Base-by-base conservation (phyloP, 2,888 invertebrate species). In the Pachymerium ferrugineum region DNA sequence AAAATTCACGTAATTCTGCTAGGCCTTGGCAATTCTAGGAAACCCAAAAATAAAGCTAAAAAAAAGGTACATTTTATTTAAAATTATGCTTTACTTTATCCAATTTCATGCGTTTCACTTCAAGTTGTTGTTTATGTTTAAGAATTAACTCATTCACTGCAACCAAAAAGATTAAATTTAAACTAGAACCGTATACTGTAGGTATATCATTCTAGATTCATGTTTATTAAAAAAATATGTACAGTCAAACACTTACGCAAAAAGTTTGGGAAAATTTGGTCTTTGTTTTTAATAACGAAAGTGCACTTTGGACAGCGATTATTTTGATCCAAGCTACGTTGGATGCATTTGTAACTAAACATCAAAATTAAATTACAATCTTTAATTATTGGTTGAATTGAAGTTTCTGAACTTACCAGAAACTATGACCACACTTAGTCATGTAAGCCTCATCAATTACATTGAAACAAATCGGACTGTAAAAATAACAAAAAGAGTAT, bases 361-460 rank as follows among this genome's bases (percentile, higher is more conserved):
- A 38, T 73, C 35, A 62, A 1, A 31, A 62, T 14, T 38, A 35
- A 35, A 33, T 31, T 25, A 19, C n/a, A 28, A 70, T 31, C 8
- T n/a, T n/a, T n/a, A n/a, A n/a, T n/a, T n/a, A n/a, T n/a, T n/a
- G n/a, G n/a, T n/a, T n/a, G n/a, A n/a, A n/a, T n/a, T n/a, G n/a
- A n/a, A n/a, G n/a, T 33, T 71, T 31, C 69, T 16, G 8, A 69
- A n/a, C 80, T 80, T 79, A 84, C 83, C 96, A 96, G 84, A 93
- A 96, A 0, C 94, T 94, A 82, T 96, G 95, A 0, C 95, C 95
- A 83, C 96, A 95, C 78, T 90, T 88, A 0, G 94, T 94, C 80
- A 95, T 93, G 82, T 93, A 90, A 0, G 95, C 94, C 82, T 94
- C 94, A 78, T 90, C 90, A 76, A 95, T 92, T 70, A 92, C 84